Percentiles rank a stretch among this genome's conserved stretches.
phyloP scores from a whole-genome alignment of 2,113 vertebrate genomes.

The Miniopterus natalensis region DNA sequence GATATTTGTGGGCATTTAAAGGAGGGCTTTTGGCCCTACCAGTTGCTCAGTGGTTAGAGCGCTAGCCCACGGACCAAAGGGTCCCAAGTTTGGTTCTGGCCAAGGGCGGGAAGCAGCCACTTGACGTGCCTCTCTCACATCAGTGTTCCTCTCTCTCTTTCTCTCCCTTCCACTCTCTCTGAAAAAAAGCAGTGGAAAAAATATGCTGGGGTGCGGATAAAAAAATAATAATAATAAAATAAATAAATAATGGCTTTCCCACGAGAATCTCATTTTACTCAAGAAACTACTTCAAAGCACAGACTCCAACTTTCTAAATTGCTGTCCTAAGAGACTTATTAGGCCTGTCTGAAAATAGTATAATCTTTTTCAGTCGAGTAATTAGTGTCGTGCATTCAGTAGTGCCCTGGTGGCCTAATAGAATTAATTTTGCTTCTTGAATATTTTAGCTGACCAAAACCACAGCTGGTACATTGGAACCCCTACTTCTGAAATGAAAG shows the following conservation, averaged over 20 bases:
- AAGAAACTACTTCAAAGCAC: background rate
- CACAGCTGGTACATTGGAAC: background rate
- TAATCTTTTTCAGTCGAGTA: slow-evolving; percentile 51
- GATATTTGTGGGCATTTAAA: background rate
- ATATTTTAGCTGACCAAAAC: slow-evolving; percentile 29
- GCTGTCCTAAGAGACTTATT: slow-evolving; percentile 69
- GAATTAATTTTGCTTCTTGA: slow-evolving; percentile 51
- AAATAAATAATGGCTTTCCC: background rate
- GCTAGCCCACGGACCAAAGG: no score
- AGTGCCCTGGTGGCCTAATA: background rate
- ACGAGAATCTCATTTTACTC: slow-evolving; percentile 50
- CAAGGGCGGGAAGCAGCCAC: no score
- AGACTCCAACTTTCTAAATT: slow-evolving; percentile 60
- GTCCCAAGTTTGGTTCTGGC: no score
- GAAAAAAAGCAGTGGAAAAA: no score
- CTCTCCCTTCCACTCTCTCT: no score
- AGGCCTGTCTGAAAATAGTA: slow-evolving; percentile 66
- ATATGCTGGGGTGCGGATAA: no score
- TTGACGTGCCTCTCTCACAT: no score
- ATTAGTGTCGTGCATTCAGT: slow-evolving; percentile 48
- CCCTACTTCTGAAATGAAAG: background rate
- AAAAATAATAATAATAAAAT: no score
- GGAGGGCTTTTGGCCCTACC: background rate
- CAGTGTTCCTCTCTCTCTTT: no score
- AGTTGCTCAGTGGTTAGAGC: no score